A percentile compares a stretch with the other conserved stretches of the same genome.
Evolutionary conservation across 2,888 invertebrate genomes (phyloP).

Genomic region (Rugalucina vietnamica): DNA sequence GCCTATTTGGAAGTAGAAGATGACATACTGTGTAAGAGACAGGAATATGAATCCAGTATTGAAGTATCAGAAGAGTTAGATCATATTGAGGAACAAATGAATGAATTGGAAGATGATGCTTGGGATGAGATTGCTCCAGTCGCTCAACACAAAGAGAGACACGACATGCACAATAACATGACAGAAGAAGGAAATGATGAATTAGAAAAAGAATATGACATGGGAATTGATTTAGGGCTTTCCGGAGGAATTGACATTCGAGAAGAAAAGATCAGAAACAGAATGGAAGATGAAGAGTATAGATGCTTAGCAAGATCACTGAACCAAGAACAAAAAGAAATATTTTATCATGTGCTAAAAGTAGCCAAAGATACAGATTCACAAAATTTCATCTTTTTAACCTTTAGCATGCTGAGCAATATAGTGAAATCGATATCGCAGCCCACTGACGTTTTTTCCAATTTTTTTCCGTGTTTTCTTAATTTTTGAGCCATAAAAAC

Average conservation of each 20-base stretch:
- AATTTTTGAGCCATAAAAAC: too few species aligned
- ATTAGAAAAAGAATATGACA: neutral
- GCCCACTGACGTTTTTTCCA: too few species aligned
- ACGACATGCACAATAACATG: neutral
- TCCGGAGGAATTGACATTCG: neutral
- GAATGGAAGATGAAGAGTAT: neutral
- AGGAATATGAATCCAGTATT: neutral
- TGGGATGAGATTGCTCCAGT: neutral
- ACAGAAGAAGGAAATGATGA: neutral
- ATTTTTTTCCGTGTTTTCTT: too few species aligned
- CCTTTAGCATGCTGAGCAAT: too few species aligned
- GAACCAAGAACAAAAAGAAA: neutral
- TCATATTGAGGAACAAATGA: neutral
- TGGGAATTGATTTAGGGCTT: neutral
- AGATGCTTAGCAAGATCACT: neutral
- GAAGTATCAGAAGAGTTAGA: neutral
- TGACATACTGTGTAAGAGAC: neutral
- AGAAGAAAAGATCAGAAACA: slow-evolving; percentile 2
- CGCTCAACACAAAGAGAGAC: neutral
- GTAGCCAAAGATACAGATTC: neutral
- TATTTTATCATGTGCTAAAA: neutral
- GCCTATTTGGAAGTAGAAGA: neutral
- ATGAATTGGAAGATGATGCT: neutral
- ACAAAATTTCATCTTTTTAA: neutral
- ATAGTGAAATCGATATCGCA: too few species aligned